Base-by-base conservation (phyloP, 1,140 invertebrate genomes). In the Araneus ventricosus region DNA sequence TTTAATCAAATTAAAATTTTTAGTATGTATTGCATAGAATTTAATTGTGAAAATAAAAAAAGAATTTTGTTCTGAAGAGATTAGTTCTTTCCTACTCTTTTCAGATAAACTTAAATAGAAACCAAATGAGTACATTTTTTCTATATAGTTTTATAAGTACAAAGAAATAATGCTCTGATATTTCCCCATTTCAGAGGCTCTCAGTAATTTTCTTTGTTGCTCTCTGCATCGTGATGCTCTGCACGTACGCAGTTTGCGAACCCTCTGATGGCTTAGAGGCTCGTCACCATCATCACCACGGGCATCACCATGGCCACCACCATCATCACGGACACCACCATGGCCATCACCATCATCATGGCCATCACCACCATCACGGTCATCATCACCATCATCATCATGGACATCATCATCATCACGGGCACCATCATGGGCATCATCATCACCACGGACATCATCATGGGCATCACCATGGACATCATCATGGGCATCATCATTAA, bases 251-350 rank as follows among this genome's bases (percentile, higher is more conserved):
- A 14, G 30, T 22, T 37, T 61, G n/a, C 8, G 87, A 88, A 70
- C 22, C 87, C 20, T 10, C 27, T 41, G 2, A 30, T 22, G 63
- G 39, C 41, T 22, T 70, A 67, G 87, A 90, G 20, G 88, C 52
- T 37, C 85, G 67, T 14, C 88, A 75, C 30, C 88, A 90, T 79
- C 88, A 90, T 90, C 88, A 90, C 41, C 88, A 90, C 10, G 67
- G 41, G 2, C 63, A 89, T 30, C 67, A 79, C 24, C 88, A 89
- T 79, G 67, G 67, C 3, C 79, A 82, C 39, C 37, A 41, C 8
- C 79, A 82, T 3, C 79, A 82, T 24, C 79, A 82, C 20, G 37
- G 37, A 3, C 79, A 82, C 41, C 37, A 41, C 8, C 79, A 82
- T 27, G 37, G 37, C 0, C 75, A 79, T 14, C n/a, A 30, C 1